These are phyloP conservation scores for Pseudomyrmex concolor DNA, from an alignment of 1,140 invertebrate species.

Conservation along the genomic window DNA sequence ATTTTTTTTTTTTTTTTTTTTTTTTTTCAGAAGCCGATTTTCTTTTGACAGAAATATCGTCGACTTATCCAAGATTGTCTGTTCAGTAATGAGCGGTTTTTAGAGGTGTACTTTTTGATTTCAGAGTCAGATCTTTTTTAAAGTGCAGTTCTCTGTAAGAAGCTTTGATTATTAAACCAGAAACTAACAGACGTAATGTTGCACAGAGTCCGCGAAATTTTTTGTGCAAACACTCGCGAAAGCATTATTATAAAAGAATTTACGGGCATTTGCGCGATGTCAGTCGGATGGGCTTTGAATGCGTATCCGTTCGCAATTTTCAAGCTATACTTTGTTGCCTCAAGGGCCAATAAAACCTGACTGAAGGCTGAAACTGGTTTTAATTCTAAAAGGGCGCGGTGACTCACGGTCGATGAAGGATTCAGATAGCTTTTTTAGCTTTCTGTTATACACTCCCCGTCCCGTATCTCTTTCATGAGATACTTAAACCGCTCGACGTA, in stretches of 20 bases:
- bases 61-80: too few species aligned
- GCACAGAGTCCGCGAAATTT: constrained; percentile 6
- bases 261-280: background rate
- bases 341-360: constrained; percentile 38
- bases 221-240: constrained; percentile 10
- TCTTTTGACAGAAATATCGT: background rate
- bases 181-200: background rate
- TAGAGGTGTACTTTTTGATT: background rate
- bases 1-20: background rate
- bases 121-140: background rate
- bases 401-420: constrained; percentile 14
- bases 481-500: constrained; percentile 32
- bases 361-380: constrained; percentile 38
- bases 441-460: constrained; percentile 19
- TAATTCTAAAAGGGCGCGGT: constrained; percentile 31
- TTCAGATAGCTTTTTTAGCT: constrained; percentile 35
- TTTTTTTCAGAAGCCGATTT: background rate
- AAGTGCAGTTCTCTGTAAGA: background rate
- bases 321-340: constrained; percentile 8
- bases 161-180: constrained; percentile 12
- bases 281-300: constrained; percentile 2
- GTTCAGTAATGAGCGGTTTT: too few species aligned
- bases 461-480: constrained; percentile 28
- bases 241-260: constrained; percentile 19
- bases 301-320: constrained; percentile 3